Conservation (phyloP, 2,113 vertebrate genomes). For the Engraulis encrasicolus region DNA sequence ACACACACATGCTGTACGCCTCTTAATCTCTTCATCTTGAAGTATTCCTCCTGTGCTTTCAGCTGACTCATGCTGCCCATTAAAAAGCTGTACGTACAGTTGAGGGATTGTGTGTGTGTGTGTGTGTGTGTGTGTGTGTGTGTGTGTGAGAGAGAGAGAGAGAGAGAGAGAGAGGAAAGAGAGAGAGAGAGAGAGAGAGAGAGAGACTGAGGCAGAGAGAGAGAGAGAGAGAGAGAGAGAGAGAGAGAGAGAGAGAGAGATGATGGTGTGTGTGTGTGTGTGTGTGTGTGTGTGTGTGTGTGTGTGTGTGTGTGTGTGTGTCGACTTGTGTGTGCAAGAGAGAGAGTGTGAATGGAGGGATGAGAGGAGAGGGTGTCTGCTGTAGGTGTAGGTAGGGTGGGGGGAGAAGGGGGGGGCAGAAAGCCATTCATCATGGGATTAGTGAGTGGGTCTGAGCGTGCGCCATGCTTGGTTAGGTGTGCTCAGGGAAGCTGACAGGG, state of each 20-base stretch:
- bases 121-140: neutral
- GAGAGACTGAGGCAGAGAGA: no score
- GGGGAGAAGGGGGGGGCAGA: conserved; percentile 39
- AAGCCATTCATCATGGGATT: conserved; percentile 59
- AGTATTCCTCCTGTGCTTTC: conserved; percentile 34
- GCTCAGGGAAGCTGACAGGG: conserved; percentile 64
- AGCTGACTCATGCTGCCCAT: conserved; percentile 56
- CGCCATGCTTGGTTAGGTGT: conserved; percentile 45
- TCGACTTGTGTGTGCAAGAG: neutral
- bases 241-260: no score
- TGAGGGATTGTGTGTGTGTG: neutral
- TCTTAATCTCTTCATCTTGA: conserved; percentile 37
- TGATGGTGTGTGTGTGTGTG: no score
- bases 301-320: neutral
- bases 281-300: no score
- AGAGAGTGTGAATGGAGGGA: neutral
- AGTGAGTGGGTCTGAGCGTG: conserved; percentile 55
- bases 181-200: no score
- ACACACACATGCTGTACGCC: neutral
- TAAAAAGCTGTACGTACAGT: conserved; percentile 27
- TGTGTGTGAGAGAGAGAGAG: neutral
- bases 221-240: no score
- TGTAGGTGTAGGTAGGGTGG: conserved; percentile 48
- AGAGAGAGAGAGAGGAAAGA: no score
- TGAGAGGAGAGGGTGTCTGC: no score